Evolutionary conservation across 2,888 invertebrate species (phyloP), one percentile per base, ranked within the genome.

Genomic region (Rotaria sp.): DNA sequence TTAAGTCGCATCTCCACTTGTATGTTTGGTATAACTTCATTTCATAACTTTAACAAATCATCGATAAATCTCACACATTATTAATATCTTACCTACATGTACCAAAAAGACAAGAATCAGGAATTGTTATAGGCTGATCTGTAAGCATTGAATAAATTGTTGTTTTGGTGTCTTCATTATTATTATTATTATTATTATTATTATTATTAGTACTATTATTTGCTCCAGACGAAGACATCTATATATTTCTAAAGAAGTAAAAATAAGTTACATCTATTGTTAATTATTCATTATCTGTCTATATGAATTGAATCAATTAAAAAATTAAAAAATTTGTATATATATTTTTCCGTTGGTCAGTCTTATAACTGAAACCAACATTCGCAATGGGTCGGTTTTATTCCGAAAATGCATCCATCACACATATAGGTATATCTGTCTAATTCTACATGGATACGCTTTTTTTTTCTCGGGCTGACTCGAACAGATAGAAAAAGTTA

Each of bases 341-440:
- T 26, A 57, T n/a, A n/a, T 67, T 67, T 67, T 67, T 67, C 67
- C 67, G 67, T 67, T 67, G 67, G 67, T 67, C 67, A 67, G 67
- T 35, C 18, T 67, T n/a, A 21, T 35, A 30, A 67, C 67, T 67
- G 67, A 35, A 67, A 21, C 35, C 67, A 67, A 67, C 67, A 67
- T 67, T 67, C 67, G 67, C 67, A 67, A 67, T 67, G 67, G 67
- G 67, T 67, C 67, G 67, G 67, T 67, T 67, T 67, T 67, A 67
- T 67, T 67, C 67, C 67, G 67, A 67, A 67, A 67, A 30, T 67
- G 35, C 67, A 67, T 30, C 67, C 67, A 67, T 35, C 67, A 67
- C 67, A 67, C 67, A 67, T 35, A 67, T 35, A 67, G 15, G 30
- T 67, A 67, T 67, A 30, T 67, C 57, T 59, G n/a, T 30, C 67